A percentile compares a stretch with the other conserved stretches of the same genome.
phyloP scores from a whole-genome alignment of 2,113 vertebrate genomes.

The Chunga burmeisteri region DNA sequence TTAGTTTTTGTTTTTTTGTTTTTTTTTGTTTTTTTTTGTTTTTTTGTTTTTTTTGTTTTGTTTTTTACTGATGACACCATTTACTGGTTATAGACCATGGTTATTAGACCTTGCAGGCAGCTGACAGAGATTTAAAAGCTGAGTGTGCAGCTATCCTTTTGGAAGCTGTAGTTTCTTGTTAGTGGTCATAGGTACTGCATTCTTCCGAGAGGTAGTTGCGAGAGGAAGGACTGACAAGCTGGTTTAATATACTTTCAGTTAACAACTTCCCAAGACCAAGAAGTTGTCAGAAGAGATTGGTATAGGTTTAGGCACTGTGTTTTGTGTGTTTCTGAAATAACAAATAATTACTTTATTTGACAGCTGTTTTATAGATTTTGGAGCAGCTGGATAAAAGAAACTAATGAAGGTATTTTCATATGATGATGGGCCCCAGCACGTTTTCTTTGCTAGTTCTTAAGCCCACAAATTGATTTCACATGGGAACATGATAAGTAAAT shows the following conservation, averaged over 20 bases:
- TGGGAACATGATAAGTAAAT: constrained; percentile 60
- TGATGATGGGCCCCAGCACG: neutral
- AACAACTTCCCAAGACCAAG: neutral
- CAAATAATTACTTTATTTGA: constrained; percentile 24
- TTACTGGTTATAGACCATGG: neutral
- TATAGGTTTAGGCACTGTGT: neutral
- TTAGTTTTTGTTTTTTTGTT: no score
- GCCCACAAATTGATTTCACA: constrained; percentile 26
- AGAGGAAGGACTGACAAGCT: neutral
- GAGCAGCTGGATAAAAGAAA: constrained; percentile 38
- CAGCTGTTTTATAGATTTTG: constrained; percentile 51
- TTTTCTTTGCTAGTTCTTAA: constrained; percentile 11
- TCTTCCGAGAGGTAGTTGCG: neutral
- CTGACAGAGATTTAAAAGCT: neutral
- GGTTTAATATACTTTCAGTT: neutral
- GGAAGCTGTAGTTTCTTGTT: neutral
- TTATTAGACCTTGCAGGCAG: neutral
- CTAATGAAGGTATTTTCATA: constrained; percentile 46
- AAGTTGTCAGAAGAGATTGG: constrained; percentile 27
- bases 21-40: neutral
- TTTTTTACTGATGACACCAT: neutral
- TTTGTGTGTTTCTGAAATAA: constrained; percentile 53
- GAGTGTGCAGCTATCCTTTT: neutral
- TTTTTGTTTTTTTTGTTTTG: neutral
- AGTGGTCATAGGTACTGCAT: neutral